Base-by-base conservation (phyloP, 2,797 vertebrate species). In the Gouania willdenowi region DNA sequence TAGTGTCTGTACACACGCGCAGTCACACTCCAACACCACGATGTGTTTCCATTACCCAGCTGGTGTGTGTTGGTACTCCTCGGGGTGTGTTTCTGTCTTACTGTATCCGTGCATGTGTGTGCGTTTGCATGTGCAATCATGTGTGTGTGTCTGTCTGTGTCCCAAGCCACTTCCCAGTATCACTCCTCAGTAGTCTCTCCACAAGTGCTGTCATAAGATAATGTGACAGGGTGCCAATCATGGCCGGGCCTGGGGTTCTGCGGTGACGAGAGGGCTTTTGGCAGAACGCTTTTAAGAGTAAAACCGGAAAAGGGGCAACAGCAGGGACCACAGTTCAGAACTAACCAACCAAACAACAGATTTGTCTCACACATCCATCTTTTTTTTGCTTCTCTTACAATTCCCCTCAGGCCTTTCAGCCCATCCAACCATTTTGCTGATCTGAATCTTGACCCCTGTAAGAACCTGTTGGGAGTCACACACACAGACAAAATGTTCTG, bases 161-260 rank as follows among this genome's bases (percentile, higher is more conserved):
- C 82, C 82, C 83, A 64, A 81, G 79, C 81, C 87, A 82, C 83
- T 83, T 88, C 71, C 72, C 79, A 79, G 87, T 81, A 84, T 80
- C 66, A 57, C 68, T 77, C 66, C 68, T 72, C 58, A 23, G 60
- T 55, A 28, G 69, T 54, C 69, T 71, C 71, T 82, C 76, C 72
- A 77, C 61, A 53, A 66, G 62, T 17, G 26, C 68, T 71, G 68
- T 81, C 78, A 77, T 84, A 74, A 87, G 72, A 85, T 81, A 85
- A 87, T 82, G 75, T 88, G 87, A 90, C 86, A 82, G 60, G 46
- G 58, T 81, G 87, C 87, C 89, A 91, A 83, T 91, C 89, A 87
- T 19, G 27, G 27, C 41, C 18, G 29, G 48, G 80, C 84, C 85
- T 41, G 75, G 66, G 76, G 85, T 81, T 81, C 71, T 37, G 30